Conservation (phyloP, 1,140 invertebrate species). For the Maniola jurtina region DNA sequence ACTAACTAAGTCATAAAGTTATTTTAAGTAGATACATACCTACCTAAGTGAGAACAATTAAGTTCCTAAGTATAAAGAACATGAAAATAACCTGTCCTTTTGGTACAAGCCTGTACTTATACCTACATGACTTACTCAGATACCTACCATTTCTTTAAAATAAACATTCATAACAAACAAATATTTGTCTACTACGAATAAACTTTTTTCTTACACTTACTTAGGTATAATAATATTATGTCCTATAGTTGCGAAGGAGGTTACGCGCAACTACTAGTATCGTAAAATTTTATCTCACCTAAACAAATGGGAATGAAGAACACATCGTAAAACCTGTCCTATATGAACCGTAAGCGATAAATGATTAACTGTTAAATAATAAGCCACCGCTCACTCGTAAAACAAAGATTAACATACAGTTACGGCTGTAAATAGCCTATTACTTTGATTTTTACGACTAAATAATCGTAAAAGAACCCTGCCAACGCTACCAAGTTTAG, state of each 20-base stretch:
- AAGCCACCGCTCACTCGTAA: slow-evolving; percentile 73
- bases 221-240: not conserved
- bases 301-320: slow-evolving; percentile 23
- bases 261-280: slow-evolving; percentile 8
- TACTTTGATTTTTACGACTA: slow-evolving; percentile 79
- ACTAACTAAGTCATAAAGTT: no score
- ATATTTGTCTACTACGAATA: no score
- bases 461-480: slow-evolving; percentile 77
- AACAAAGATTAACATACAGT: slow-evolving; percentile 78
- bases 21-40: no score
- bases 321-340: slow-evolving; percentile 42
- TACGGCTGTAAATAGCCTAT: slow-evolving; percentile 77
- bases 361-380: slow-evolving; percentile 76
- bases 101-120: no score
- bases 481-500: slow-evolving; percentile 49
- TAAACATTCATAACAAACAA: no score
- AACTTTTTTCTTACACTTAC: no score
- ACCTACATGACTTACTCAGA: no score
- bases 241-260: not conserved
- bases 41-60: no score
- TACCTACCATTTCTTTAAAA: no score
- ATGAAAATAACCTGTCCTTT: no score
- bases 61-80: no score
- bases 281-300: slow-evolving; percentile 12
- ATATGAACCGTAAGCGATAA: slow-evolving; percentile 62